Percentiles rank a stretch among this genome's conserved stretches.
phyloP scores from a whole-genome alignment of 2,797 vertebrate genomes.

The Thunnus albacares region DNA sequence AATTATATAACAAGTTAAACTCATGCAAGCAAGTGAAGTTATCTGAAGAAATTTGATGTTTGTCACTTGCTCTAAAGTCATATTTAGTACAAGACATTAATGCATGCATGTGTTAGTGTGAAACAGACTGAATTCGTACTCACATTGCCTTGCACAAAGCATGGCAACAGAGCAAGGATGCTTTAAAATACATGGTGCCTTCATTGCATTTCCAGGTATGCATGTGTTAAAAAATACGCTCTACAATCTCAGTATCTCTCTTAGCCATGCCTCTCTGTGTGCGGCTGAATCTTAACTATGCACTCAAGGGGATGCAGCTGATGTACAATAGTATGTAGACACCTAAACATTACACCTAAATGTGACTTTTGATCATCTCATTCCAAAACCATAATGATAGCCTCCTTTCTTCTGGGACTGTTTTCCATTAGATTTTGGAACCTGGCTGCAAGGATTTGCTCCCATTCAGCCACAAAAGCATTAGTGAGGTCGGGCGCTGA shows the following conservation, averaged over 20 bases:
- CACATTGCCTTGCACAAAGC: conserved; percentile 45
- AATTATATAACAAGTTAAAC: too few species aligned
- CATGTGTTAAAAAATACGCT: conserved; percentile 1
- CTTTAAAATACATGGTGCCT: conserved; percentile 23
- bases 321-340: conserved; percentile 22
- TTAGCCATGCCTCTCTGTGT: background rate
- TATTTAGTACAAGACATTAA: background rate
- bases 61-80: background rate
- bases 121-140: background rate
- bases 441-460: background rate
- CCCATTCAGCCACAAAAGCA: background rate
- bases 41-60: background rate
- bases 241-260: background rate
- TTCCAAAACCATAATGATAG: conserved; percentile 2
- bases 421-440: background rate
- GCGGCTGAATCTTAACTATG: background rate
- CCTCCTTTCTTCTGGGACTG: background rate
- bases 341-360: background rate
- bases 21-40: background rate
- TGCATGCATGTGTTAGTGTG: background rate
- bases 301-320: background rate
- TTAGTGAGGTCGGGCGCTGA: too few species aligned
- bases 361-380: background rate
- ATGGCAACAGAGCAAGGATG: conserved; percentile 20
- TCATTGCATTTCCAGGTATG: conserved; percentile 23